Evolutionary conservation across 2,888 invertebrate genomes (phyloP), one percentile per base, ranked within the genome.

Genomic region (Tortricodes alternella): DNA sequence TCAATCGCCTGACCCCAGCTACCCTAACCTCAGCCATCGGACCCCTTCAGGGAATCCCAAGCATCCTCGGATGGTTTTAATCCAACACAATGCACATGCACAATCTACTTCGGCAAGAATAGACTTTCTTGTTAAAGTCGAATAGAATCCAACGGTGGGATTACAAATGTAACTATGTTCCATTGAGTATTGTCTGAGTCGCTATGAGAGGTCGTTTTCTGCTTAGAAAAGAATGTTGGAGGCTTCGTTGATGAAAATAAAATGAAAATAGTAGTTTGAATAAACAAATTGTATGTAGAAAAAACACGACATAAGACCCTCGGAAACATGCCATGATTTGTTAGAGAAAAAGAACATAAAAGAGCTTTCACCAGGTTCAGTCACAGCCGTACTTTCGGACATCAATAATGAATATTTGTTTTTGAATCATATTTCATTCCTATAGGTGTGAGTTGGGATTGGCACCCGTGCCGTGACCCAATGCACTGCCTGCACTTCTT

Each of bases 51-150:
- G 77, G 80, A 79, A 78, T 78, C 68, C 73, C 58, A 59, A 67
- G 68, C 66, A 73, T 78, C 71, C 70, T 68, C 68, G 74, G 71
- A 74, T 72, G 71, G 72, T 76, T 82, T 84, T 79, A 85, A 85
- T 84, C 75, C 74, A 67, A 63, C 68, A 65, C 68, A 77, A 70
- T 76, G 79, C 75, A 74, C 74, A 76, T 78, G 73, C 73, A 80
- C 80, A 78, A 75, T 76, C 68, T 74, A 73, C 61, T 64, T 68
- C 71, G 77, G 76, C 77, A 78, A 78, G 74, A 79, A 80, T 73
- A 65, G 62, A 72, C 63, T 68, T 63, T 57, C 50, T 53, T 52
- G 48, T 58, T 48, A 43, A 58, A 46, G 41, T 46, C 52, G 57
- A 39, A 60, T 62, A 24, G 43, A 35, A 44, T 68, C 67, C 62